Evolutionary conservation across 2,888 invertebrate genomes (phyloP).

Genomic region (Polydrusus tereticollis): DNA sequence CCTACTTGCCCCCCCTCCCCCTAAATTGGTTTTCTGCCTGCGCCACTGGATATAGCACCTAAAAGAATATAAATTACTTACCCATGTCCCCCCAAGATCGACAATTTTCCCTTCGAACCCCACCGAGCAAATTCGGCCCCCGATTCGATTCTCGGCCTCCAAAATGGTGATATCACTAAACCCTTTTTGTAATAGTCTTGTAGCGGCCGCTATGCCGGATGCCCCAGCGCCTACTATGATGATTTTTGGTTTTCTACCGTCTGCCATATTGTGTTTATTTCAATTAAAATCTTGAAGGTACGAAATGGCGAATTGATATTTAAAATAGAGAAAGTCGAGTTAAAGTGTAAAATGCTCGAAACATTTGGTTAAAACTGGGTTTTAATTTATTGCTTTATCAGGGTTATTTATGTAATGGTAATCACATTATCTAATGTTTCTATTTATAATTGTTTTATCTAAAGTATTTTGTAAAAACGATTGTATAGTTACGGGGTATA

Average conservation of each 20-base stretch:
- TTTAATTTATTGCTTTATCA: background rate
- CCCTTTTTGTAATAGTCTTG: conserved; percentile 66
- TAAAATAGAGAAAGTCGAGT: background rate
- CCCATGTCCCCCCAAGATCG: conserved; percentile 65
- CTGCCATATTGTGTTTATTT: background rate
- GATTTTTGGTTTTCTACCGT: conserved; percentile 25
- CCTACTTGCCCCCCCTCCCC: background rate
- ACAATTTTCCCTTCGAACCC: conserved; percentile 56
- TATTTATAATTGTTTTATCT: conserved; percentile 2
- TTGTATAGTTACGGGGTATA: background rate
- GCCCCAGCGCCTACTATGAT: conserved; percentile 63
- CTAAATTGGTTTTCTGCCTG: background rate
- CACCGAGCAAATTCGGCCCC: conserved; percentile 61
- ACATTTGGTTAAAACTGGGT: background rate
- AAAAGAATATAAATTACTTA: conserved; percentile 11
- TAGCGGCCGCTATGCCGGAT: conserved; percentile 72
- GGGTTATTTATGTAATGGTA: no score
- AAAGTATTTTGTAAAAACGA: background rate
- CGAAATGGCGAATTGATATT: background rate
- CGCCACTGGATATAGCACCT: no score
- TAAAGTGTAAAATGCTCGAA: background rate
- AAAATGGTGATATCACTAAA: conserved; percentile 67
- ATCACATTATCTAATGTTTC: no score
- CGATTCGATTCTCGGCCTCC: conserved; percentile 65
- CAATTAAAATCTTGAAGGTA: background rate